Conservation (phyloP, 2,888 invertebrate species). For the Beris morrisii region DNA sequence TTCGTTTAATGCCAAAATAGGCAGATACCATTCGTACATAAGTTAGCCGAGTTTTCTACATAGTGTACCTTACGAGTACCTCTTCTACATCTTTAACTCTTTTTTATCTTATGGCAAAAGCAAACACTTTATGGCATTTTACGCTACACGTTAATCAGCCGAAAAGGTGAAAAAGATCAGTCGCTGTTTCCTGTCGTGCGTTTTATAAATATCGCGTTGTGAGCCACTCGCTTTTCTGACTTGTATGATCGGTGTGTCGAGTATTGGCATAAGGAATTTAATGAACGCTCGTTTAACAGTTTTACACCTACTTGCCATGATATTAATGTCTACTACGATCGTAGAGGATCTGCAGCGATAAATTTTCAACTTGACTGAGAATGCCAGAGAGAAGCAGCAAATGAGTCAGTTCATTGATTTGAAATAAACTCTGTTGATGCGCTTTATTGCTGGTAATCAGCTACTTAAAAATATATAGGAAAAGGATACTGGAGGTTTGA, state of each 20-base stretch:
- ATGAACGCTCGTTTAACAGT: constrained; percentile 33
- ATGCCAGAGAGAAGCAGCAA: too few species aligned
- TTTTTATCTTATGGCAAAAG: constrained; percentile 20
- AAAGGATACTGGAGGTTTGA: too few species aligned
- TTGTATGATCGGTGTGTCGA: constrained; percentile 16
- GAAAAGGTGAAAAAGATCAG: constrained; percentile 34
- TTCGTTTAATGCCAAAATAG: too few species aligned
- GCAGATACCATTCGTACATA: too few species aligned
- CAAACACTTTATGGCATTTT: constrained; percentile 32
- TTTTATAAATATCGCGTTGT: constrained; percentile 15
- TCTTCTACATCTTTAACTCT: constrained; percentile 10
- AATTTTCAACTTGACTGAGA: too few species aligned
- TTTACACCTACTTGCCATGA: constrained; percentile 36
- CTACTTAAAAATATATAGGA: too few species aligned
- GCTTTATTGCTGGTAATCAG: too few species aligned
- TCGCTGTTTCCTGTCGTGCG: constrained; percentile 37
- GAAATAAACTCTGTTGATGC: too few species aligned
- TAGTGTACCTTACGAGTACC: too few species aligned
- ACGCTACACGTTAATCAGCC: constrained; percentile 13
- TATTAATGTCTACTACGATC: constrained; percentile 31
- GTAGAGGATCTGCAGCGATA: background rate
- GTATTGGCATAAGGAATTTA: constrained; percentile 23
- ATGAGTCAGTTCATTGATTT: too few species aligned
- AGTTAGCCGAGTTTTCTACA: too few species aligned
- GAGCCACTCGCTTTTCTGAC: background rate